Base-by-base conservation (phyloP, 2,797 vertebrate species). In the Lepidocolaptes lacrymiger region DNA sequence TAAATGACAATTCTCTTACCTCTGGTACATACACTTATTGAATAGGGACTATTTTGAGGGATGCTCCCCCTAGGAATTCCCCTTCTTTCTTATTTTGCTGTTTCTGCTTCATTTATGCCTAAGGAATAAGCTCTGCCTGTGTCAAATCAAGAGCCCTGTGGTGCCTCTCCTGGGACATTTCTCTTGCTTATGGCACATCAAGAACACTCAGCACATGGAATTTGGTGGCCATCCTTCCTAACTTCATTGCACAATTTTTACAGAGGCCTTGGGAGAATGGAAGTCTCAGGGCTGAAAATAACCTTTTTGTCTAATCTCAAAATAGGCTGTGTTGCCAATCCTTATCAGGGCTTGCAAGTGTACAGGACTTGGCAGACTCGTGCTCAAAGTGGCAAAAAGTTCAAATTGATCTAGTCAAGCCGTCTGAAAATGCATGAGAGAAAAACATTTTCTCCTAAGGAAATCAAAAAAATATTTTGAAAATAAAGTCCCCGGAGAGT, bases 381-480 rank as follows among this genome's bases (percentile, higher is more conserved):
- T 63, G 44, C 62, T 86, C 27, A 68, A 1, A 4, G 56, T 74
- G 78, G n/a, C 51, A 81, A 48, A 81, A 91, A 84, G 59, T 26
- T 84, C 54, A 62, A 66, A 44, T n/a, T 1, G 19, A 23, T 81
- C 46, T 84, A 78, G 39, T 93, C 67, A n/a, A 51, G 30, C 84
- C 58, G 2, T 80, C 27, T 87, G 48, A 88, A 92, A 89, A 85
- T 43, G 9, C 49, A 63, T 32, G n/a, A 74, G 56, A 71, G 39
- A 74, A 43, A 76, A 71, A 7, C 6, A 39, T 58, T 80, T 92
- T 71, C 58, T 89, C 10, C 37, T 61, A 46, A 88, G 67, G 49
- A 83, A 92, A 88, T 58, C 17, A 64, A 56, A 41, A 77, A 52
- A 88, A 80, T 76, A 85, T 85, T 89, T 89, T 85, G 51, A 69